Conservation (phyloP, 2,113 vertebrate genomes). For the Syngnathoides biaculeatus region DNA sequence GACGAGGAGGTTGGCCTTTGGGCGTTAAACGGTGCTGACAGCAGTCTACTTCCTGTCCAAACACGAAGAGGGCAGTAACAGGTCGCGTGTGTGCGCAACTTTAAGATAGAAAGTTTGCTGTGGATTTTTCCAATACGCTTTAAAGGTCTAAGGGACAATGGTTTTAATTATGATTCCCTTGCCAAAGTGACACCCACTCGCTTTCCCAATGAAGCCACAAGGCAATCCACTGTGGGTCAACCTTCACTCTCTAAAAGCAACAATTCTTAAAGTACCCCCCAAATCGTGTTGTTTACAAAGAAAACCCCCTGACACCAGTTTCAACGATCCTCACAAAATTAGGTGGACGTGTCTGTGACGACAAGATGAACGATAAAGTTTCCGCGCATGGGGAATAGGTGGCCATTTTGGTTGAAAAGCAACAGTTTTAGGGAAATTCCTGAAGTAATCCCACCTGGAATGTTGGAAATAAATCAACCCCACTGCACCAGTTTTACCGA, state of each 20-base stretch:
- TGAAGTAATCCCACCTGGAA: too few relatives aligned
- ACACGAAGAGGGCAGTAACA: not conserved
- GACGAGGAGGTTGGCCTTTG: not conserved
- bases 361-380: too few relatives aligned
- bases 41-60: slow-evolving; percentile 5
- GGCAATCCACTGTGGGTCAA: not conserved
- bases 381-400: too few relatives aligned
- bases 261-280: not conserved
- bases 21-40: not conserved
- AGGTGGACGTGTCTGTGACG: too few relatives aligned
- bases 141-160: not conserved
- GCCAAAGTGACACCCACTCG: not conserved
- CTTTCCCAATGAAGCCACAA: not conserved
- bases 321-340: not conserved
- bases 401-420: too few relatives aligned
- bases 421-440: too few relatives aligned
- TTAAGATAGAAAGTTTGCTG: not conserved
- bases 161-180: not conserved
- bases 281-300: not conserved
- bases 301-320: not conserved
- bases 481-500: too few relatives aligned
- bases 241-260: not conserved
- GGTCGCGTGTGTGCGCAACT: not conserved
- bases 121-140: too few relatives aligned
- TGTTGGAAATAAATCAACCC: too few relatives aligned